These are phyloP conservation scores for Stomorhina lunata DNA, from an alignment of 2,888 invertebrate genomes.

Conservation along the genomic window DNA sequence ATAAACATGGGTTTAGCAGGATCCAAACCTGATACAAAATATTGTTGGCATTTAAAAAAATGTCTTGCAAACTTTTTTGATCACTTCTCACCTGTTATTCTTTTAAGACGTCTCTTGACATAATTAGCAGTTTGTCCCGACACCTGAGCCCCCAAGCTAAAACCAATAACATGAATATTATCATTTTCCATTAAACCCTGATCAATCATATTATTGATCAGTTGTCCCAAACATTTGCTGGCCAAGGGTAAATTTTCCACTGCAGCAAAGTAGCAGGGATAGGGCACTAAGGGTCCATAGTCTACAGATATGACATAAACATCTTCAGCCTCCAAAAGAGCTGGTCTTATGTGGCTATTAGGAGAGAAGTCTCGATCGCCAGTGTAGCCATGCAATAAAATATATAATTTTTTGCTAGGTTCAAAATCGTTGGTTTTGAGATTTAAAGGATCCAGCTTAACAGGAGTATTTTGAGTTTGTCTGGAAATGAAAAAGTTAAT, in stretches of 20 bases:
- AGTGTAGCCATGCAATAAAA: constrained; percentile 85
- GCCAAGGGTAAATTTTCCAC: constrained; percentile 82
- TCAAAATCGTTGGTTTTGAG: constrained; percentile 71
- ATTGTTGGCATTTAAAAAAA: neutral
- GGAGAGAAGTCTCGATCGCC: constrained; percentile 83
- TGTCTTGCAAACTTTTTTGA: neutral
- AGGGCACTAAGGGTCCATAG: constrained; percentile 82
- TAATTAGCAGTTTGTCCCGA: constrained; percentile 82
- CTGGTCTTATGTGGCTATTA: constrained; percentile 83
- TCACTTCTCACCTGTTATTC: constrained; percentile 82
- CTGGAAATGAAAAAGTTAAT: constrained; percentile 55
- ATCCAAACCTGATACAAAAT: constrained; percentile 81
- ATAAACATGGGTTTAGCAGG: constrained; percentile 85
- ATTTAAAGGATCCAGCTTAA: constrained; percentile 78
- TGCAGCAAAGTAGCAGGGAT: constrained; percentile 83
- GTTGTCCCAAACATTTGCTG: constrained; percentile 83
- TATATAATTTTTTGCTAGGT: constrained; percentile 81
- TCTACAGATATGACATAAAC: constrained; percentile 84
- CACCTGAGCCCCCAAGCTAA: constrained; percentile 84
- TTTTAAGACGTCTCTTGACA: constrained; percentile 80
- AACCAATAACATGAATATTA: constrained; percentile 83
- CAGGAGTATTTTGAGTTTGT: constrained; percentile 78
- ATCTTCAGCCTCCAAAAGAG: constrained; percentile 81
- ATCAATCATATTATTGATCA: constrained; percentile 81
- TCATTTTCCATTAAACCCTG: constrained; percentile 79